Base-by-base conservation (phyloP, 2,113 vertebrate species). In the Cinclus cinclus region DNA sequence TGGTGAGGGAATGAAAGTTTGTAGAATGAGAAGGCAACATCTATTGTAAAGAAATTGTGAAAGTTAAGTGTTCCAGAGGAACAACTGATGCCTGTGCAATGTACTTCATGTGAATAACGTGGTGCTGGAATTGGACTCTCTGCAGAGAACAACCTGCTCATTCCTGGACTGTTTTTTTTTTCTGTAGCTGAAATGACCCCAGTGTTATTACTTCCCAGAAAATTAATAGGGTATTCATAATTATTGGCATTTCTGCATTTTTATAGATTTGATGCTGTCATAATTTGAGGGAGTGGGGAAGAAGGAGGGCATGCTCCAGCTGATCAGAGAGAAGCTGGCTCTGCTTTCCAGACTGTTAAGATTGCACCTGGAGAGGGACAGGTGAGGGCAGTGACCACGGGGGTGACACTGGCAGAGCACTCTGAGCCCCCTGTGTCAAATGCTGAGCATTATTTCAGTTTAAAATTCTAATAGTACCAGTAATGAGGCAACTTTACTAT, bases 231-330 rank as follows among this genome's bases (percentile, higher is more conserved):
- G 7, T 8, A 10, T 65, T 59, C 50, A 17, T 58, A 79, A 73
- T 17, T 30, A 22, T 5, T 73, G 78, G 14, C 59, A 52, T 73
- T 39, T 13, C 25, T 9, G 1, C 41, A 2, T 52, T 85, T 59
- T 69, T 13, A 12, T 6, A 7, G 47, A 30, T 39, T 24, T 5
- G 20, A 9, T 52, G 53, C 31, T 58, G 33, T 17, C 3, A 2
- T 42, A 3, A 31, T 63, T 55, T 8, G 60, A 70, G 56, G 25
- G 67, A 6, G 58, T 11, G 64, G n/a, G 46, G 77, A 9, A 47
- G 12, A 19, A 2, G 0, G 13, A 20, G 30, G 15, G 18, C 6
- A 5, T 0, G 1, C 60, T 68, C 1, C 28, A 4, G 9, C 9
- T 80, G 50, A 50, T 67, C 18, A 31, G 42, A 58, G 44, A 13